Percentiles rank a stretch among this genome's conserved stretches.
phyloP scores from a whole-genome alignment of 2,113 vertebrate species.

The Chrysochloris asiatica region DNA sequence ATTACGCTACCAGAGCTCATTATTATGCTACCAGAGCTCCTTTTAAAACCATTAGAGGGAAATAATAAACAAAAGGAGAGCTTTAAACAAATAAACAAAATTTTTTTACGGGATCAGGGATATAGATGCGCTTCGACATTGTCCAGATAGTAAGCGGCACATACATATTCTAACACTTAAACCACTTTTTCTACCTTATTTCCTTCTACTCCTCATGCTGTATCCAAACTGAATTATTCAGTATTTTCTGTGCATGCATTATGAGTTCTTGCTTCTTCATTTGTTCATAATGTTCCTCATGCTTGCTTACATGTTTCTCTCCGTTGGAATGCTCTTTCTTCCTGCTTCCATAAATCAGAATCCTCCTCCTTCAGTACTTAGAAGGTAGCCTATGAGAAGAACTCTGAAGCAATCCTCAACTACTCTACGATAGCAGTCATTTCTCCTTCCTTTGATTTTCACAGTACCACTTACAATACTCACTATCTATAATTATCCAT shows the following conservation, averaged over 20 bases:
- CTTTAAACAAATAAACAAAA: too few species aligned
- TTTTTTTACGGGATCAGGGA: too few species aligned
- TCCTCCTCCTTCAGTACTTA: neutral
- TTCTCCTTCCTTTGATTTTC: neutral
- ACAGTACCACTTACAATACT: neutral
- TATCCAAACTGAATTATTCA: neutral
- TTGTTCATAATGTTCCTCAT: neutral
- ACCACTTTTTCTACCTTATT: neutral
- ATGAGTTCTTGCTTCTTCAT: neutral
- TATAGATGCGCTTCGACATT: too few species aligned
- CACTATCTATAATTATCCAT: neutral
- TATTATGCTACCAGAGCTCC: too few species aligned
- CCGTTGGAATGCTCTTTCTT: neutral
- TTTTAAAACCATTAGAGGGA: too few species aligned
- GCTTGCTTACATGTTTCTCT: neutral
- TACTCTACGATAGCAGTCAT: neutral
- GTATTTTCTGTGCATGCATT: neutral
- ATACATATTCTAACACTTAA: neutral
- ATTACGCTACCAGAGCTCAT: too few species aligned
- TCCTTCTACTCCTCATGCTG: neutral
- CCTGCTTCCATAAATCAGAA: neutral
- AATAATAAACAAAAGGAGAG: too few species aligned
- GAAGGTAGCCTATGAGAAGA: neutral
- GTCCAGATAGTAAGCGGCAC: too few species aligned
- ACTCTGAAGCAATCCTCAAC: neutral